phyloP scores from a whole-genome alignment of 1,140 invertebrate species.

The Drosophila obscura region DNA sequence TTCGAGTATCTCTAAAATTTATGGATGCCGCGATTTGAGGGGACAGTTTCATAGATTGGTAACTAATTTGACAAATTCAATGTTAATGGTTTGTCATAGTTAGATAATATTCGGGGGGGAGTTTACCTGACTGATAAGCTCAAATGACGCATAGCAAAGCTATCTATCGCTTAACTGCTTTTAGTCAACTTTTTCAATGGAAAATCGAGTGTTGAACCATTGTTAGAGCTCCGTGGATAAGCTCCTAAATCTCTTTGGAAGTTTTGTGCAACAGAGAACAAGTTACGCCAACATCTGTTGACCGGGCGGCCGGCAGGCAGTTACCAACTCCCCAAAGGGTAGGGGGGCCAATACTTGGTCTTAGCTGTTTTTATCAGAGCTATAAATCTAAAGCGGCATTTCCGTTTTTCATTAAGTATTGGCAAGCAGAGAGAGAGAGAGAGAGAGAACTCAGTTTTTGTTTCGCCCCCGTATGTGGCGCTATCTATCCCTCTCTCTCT shows the following conservation, averaged over 20 bases:
- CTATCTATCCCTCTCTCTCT: neutral
- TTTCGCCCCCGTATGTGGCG: neutral
- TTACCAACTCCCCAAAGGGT: conserved; percentile 40
- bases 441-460: conserved; percentile 29
- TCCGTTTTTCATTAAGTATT: conserved; percentile 80
- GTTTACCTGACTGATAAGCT: too few relatives aligned
- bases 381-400: conserved; percentile 74
- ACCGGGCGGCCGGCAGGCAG: conserved; percentile 43
- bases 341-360: conserved; percentile 25
- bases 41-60: too few relatives aligned
- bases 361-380: conserved; percentile 54
- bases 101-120: too few relatives aligned
- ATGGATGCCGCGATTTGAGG: too few relatives aligned
- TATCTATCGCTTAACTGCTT: too few relatives aligned
- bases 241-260: too few relatives aligned
- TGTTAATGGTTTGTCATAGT: too few relatives aligned
- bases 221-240: conserved; percentile 23
- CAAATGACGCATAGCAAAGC: too few relatives aligned
- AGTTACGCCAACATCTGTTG: conserved; percentile 49
- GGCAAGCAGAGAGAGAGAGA: conserved; percentile 51
- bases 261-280: conserved; percentile 28
- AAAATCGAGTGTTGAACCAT: neutral
- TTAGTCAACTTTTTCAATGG: neutral
- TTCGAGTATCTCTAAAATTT: too few relatives aligned
- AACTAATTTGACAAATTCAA: too few relatives aligned